These are phyloP conservation scores for Seriola aureovittata DNA, from an alignment of 2,113 vertebrate species.

Conservation along the genomic window DNA sequence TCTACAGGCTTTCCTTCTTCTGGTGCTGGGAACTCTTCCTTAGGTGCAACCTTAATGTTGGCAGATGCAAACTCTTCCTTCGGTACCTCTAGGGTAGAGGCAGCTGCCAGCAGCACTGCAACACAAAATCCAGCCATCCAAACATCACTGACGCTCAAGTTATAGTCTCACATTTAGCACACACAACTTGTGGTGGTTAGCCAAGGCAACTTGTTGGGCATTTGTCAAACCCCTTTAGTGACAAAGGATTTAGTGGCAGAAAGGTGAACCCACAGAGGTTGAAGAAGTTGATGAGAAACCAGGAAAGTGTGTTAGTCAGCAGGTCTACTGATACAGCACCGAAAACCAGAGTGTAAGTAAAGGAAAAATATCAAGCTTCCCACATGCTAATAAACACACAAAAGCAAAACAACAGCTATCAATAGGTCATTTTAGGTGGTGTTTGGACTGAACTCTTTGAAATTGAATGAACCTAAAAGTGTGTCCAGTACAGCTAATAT, in stretches of 20 bases:
- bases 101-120: constrained; percentile 78
- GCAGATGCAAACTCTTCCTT: constrained; percentile 17
- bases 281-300: background rate
- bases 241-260: background rate
- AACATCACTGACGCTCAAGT: constrained; percentile 62
- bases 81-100: constrained; percentile 53
- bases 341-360: background rate
- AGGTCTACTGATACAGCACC: background rate
- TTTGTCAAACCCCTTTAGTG: background rate
- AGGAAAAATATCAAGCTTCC: background rate
- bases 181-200: background rate
- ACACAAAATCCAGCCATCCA: constrained; percentile 81
- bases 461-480: too few relatives aligned
- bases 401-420: background rate
- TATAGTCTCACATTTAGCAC: constrained; percentile 14
- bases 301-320: background rate
- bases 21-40: background rate
- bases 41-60: constrained; percentile 1
- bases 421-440: background rate
- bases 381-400: background rate
- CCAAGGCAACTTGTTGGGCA: background rate
- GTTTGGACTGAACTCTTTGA: background rate
- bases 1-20: background rate
- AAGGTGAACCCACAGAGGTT: background rate
- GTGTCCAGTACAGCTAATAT: too few relatives aligned